A percentile compares a stretch with the other conserved stretches of the same genome.
Conservation (phyloP, 1,140 invertebrate species). For the Drosophila erecta region DNA sequence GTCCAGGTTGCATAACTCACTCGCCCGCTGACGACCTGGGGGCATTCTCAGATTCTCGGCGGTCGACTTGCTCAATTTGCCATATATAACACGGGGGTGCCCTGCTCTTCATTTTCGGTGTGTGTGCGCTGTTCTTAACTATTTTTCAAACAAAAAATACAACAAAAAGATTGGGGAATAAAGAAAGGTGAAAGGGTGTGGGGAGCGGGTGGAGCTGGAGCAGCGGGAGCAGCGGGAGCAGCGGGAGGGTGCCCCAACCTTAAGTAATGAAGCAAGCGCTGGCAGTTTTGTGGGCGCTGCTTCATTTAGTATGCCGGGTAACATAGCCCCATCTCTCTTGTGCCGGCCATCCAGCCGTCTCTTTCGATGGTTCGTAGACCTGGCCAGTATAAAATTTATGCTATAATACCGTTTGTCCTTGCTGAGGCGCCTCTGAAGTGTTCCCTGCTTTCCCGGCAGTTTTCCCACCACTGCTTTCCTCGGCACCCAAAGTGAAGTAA, state of each 20-base stretch:
- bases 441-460: not conserved
- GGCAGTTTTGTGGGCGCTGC: constrained; percentile 78
- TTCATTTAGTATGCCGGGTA: constrained; percentile 76
- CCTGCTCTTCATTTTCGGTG: not conserved
- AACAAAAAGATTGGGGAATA: not conserved
- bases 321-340: constrained; percentile 9
- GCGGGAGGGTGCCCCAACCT: not conserved
- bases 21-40: constrained; percentile 63
- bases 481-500: constrained; percentile 63
- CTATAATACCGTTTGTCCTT: constrained; percentile 77
- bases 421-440: constrained; percentile 52
- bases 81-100: constrained; percentile 69
- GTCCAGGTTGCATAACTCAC: constrained; percentile 77
- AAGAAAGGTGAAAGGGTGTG: not conserved
- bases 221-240: not conserved
- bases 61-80: constrained; percentile 79
- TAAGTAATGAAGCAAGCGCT: constrained; percentile 77
- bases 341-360: constrained; percentile 4
- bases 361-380: constrained; percentile 65
- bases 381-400: constrained; percentile 82
- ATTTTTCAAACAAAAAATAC: constrained; percentile 65
- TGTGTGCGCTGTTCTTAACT: constrained; percentile 64
- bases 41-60: constrained; percentile 75
- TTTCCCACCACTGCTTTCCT: not conserved
- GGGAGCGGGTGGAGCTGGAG: too few species aligned